Base-by-base conservation (phyloP, 1,140 invertebrate genomes). In the Protaetia brevitarsis region DNA sequence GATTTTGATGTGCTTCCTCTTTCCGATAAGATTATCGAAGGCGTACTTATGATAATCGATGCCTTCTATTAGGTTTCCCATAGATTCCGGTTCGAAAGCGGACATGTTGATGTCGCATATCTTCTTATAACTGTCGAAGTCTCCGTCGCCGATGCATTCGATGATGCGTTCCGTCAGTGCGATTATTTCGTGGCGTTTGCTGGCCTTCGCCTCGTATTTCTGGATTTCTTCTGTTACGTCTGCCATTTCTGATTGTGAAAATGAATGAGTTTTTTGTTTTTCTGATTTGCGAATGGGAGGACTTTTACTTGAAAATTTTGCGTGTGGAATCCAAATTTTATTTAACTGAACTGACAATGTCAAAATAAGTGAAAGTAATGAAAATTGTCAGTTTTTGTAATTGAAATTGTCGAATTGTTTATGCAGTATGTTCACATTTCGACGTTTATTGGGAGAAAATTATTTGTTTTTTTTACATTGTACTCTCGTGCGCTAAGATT, bases 51-150 rank as follows among this genome's bases (percentile, higher is more conserved):
- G 60, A 21, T 62, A 62, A 36, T 62, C 60, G 60, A 62, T 36
- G 21, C 60, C 60, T 36, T 62, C 60, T 29, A 62, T 62, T 21
- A 62, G 23, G 26, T 62, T 62, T 36, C 60, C 60, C 29, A 62
- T 23, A 11, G 60, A 23, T 62, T 62, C 60, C 10, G 60, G 60
- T 36, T 62, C 60, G 19, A 62, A 62, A 19, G 31, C 29, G 16
- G 60, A 36, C 30, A 62, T 11, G 8, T 62, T 62, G 1, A 16
- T n/a, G 19, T 62, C 60, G 30, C 60, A 62, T 11, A 62, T 19
- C 10, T 62, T 62, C 8, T 23, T 62, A 21, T 62, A 62, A 2
- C 19, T 21, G 3, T 62, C 60, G 19, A 30, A 62, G 23, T 62
- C 31, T 3, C 60, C 60, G 11, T 29, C 21, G 6, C 31, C 31